Percentiles rank a stretch among this genome's conserved stretches.
These are phyloP conservation scores for Chaunax sp. DNA, from an alignment of 2,797 vertebrate genomes.

Conservation along the genomic window DNA sequence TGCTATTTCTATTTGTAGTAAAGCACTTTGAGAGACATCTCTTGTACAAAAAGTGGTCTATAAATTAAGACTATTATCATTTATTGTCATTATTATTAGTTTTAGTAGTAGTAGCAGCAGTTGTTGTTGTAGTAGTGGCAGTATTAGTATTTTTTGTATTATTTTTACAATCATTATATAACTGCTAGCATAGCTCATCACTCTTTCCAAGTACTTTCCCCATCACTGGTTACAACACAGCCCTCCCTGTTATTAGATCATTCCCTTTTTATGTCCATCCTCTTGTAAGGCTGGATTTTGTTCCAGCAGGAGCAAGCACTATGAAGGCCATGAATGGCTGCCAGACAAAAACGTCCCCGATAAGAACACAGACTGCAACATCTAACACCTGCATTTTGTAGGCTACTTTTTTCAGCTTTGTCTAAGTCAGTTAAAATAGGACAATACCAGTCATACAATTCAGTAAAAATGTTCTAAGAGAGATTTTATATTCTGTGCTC, in stretches of 20 bases:
- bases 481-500: neutral
- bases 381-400: constrained; percentile 77
- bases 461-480: neutral
- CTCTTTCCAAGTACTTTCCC: too few species aligned
- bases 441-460: constrained; percentile 5
- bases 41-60: too few species aligned
- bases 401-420: constrained; percentile 33
- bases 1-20: too few species aligned
- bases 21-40: too few species aligned
- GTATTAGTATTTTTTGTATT: too few species aligned
- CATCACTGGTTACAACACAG: neutral
- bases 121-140: too few species aligned
- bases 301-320: constrained; percentile 55
- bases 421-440: constrained; percentile 5
- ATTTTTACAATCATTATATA: neutral
- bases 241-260: constrained; percentile 15
- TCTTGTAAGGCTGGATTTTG: constrained; percentile 56
- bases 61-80: too few species aligned
- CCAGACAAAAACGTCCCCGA: constrained; percentile 75
- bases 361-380: constrained; percentile 75
- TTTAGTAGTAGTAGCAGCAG: too few species aligned
- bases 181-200: neutral
- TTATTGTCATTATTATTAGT: too few species aligned
- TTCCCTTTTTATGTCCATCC: constrained; percentile 18
- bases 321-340: constrained; percentile 75